These are phyloP conservation scores for Pionites leucogaster DNA, from an alignment of 2,113 vertebrate genomes.

Conservation along the genomic window DNA sequence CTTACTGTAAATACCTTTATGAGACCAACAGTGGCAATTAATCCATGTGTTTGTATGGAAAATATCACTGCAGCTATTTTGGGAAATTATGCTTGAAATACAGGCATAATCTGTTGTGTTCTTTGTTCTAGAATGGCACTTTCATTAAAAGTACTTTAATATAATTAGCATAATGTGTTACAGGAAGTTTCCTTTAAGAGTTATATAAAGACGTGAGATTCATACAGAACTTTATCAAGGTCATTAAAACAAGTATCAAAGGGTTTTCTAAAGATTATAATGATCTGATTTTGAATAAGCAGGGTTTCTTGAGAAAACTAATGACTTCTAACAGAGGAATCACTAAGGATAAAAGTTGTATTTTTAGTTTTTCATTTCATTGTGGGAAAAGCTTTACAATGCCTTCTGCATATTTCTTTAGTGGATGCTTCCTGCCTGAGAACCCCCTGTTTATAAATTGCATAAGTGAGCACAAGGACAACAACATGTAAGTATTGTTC, in stretches of 20 bases:
- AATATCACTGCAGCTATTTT: background rate
- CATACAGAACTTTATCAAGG: background rate
- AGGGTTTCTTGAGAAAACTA: background rate
- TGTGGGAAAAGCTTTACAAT: background rate
- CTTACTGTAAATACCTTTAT: background rate
- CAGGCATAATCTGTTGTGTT: background rate
- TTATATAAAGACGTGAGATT: background rate
- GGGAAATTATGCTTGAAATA: background rate
- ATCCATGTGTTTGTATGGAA: background rate
- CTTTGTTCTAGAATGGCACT: background rate
- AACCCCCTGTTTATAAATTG: constrained; percentile 80
- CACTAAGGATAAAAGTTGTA: background rate
- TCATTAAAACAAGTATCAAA: background rate
- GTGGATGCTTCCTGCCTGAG: constrained; percentile 75
- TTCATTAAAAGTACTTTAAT: background rate
- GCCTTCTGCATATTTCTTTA: constrained; percentile 16
- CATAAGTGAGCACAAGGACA: background rate
- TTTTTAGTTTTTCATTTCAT: background rate
- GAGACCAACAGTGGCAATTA: background rate
- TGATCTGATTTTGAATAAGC: background rate
- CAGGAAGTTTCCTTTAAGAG: background rate
- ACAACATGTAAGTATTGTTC: constrained; percentile 50
- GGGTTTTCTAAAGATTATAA: background rate
- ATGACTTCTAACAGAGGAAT: background rate
- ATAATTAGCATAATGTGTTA: background rate